Conservation (phyloP, 1,140 invertebrate genomes). For the Papilio machaon region DNA sequence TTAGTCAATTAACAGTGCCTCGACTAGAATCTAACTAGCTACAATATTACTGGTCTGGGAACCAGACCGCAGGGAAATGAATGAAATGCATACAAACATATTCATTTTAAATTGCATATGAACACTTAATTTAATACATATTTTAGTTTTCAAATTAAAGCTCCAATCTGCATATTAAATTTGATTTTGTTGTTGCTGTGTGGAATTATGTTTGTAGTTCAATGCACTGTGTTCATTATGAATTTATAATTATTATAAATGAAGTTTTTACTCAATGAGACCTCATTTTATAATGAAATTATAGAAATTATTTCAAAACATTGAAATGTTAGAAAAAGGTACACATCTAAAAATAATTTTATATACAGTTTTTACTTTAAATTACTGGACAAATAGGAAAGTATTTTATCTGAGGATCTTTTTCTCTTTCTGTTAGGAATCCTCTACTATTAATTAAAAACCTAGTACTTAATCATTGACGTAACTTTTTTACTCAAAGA, state of each 20-base stretch:
- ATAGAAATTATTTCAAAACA: background rate
- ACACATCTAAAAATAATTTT: too few species aligned
- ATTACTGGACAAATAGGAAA: background rate
- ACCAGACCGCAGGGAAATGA: constrained; percentile 45
- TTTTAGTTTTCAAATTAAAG: constrained; percentile 30
- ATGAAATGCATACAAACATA: constrained; percentile 12
- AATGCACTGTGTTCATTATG: constrained; percentile 9
- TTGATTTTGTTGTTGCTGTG: background rate
- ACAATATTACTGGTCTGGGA: constrained; percentile 50
- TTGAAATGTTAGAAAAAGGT: background rate
- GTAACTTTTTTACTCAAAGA: background rate
- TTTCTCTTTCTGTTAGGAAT: background rate
- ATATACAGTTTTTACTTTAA: background rate
- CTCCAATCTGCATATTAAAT: constrained; percentile 16
- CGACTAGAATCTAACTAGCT: constrained; percentile 59
- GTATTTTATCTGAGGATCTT: background rate
- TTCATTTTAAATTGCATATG: constrained; percentile 31
- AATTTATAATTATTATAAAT: constrained; percentile 7
- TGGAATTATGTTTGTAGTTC: background rate
- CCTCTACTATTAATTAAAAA: too few species aligned
- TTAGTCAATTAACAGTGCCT: constrained; percentile 62
- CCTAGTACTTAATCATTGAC: too few species aligned
- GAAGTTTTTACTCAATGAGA: background rate
- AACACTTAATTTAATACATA: constrained; percentile 30
- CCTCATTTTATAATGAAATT: background rate